phyloP scores from a whole-genome alignment of 2,113 vertebrate genomes.

The Hyla sarda region DNA sequence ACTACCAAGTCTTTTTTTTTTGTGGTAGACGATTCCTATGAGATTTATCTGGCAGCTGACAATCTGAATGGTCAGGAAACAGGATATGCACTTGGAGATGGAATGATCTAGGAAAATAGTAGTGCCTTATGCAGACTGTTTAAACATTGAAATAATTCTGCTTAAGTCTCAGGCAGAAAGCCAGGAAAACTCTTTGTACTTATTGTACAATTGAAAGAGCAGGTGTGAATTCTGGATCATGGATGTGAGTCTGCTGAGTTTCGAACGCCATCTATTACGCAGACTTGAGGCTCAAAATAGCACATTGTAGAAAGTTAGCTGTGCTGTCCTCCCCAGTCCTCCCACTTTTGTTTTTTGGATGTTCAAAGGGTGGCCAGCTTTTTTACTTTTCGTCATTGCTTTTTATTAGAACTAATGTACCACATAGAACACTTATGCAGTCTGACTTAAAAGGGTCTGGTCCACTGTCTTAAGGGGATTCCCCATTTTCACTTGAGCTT shows the following conservation, averaged over 20 bases:
- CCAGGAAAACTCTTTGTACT: constrained; percentile 29
- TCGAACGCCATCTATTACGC: constrained; percentile 5
- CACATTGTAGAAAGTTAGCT: constrained; percentile 6
- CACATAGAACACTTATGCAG: not conserved
- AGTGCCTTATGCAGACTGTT: not conserved
- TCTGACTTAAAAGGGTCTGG: not conserved
- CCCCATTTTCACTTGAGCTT: no score
- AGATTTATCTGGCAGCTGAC: constrained; percentile 23
- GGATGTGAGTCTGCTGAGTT: constrained; percentile 26
- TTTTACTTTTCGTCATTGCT: not conserved
- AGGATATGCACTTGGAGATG: constrained; percentile 27
- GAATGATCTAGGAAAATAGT: constrained; percentile 17
- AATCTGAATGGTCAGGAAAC: not conserved
- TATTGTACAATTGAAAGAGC: constrained; percentile 25
- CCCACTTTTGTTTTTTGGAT: not conserved
- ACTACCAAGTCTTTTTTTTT: no score
- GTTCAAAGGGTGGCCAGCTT: not conserved
- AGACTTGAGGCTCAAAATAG: constrained; percentile 12
- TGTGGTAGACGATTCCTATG: not conserved
- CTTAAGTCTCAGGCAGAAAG: not conserved
- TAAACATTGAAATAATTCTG: constrained; percentile 23
- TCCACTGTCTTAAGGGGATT: no score
- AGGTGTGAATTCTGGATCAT: constrained; percentile 33
- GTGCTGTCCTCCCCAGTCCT: not conserved
- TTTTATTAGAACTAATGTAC: not conserved